Base-by-base conservation (phyloP, 2,888 invertebrate species). In the Cataglyphis albicans region DNA sequence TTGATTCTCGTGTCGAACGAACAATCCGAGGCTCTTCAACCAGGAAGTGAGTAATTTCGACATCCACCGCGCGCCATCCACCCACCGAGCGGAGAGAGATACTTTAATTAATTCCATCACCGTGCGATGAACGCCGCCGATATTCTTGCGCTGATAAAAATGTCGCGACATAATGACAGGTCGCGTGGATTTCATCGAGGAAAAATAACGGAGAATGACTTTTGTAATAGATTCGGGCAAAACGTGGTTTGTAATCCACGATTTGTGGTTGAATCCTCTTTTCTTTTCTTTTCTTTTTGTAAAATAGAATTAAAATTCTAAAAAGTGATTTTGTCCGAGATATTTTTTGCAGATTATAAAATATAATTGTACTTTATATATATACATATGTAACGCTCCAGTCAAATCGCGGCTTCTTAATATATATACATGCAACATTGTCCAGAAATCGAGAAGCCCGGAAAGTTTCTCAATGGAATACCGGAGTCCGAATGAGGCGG, bases 31-130 rank as follows among this genome's bases (percentile, higher is more conserved):
- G 88, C 91, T 91, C 91, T 92, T 93, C 91, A 91, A 93, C 92
- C 92, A 92, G 93, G 93, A 93, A 93, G 92, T 89, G 86, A 91
- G 92, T 90, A 93, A 93, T 93, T 93, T 92, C 83, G 87, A 90
- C 89, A 90, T 92, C 91, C 88, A 44, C 44, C 10, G 38, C 10
- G 38, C 86, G 59, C 57, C 75, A 87, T 89, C 88, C 90, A 90
- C 87, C 90, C 89, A 87, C 82, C 86, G 86, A 70, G 86, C 82
- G 84, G 88, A 84, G 87, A 88, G 86, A 90, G 91, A 90, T 87
- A 88, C 91, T 92, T 52, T 91, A 90, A 93, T 92, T 92, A 92
- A 91, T 91, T 91, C 90, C 86, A 87, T 84, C 59, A 64, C 21
- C 86, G 85, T 85, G 84, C 87, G 83, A 88, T 81, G 88, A 89